Conservation (phyloP, 92 coral and sea anemone species). For the Isaurus tuberculatus region DNA sequence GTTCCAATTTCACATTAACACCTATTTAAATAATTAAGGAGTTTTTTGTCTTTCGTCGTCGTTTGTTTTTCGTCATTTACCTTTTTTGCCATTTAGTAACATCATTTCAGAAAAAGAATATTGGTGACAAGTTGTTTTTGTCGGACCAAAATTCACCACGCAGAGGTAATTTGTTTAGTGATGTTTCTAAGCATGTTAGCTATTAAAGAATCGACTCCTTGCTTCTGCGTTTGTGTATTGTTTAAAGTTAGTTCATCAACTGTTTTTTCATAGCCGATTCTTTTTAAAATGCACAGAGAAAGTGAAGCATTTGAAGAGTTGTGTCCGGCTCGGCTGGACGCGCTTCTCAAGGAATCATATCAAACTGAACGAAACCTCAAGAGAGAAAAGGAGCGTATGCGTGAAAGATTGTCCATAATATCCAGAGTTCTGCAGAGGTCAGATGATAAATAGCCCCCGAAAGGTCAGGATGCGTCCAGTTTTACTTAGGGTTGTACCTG, state of each 20-base stretch:
- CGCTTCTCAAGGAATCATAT: constrained; percentile 82
- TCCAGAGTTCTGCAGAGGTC: constrained; percentile 83
- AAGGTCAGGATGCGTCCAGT: neutral
- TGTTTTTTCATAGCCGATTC: neutral
- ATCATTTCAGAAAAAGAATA: no score
- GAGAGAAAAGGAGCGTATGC: constrained; percentile 91
- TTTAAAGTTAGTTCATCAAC: neutral
- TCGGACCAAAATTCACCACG: neutral
- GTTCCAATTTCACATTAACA: no score
- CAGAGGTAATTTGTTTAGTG: neutral
- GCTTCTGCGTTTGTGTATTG: neutral
- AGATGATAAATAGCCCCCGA: constrained; percentile 8
- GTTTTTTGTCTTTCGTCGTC: no score
- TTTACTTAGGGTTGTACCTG: neutral
- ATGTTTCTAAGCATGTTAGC: neutral
- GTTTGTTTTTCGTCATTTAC: no score
- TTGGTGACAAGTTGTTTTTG: neutral
- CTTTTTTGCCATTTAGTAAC: no score
- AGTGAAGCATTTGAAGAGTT: constrained; percentile 95
- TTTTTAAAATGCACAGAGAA: constrained; percentile 62
- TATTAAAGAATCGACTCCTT: neutral
- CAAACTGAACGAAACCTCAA: constrained; percentile 89
- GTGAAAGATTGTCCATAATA: constrained; percentile 76
- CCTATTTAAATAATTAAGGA: no score
- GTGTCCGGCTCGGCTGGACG: constrained; percentile 89